Evolutionary conservation across 2,113 vertebrate species (phyloP).

Genomic region (Nyctereutes procyonoides): DNA sequence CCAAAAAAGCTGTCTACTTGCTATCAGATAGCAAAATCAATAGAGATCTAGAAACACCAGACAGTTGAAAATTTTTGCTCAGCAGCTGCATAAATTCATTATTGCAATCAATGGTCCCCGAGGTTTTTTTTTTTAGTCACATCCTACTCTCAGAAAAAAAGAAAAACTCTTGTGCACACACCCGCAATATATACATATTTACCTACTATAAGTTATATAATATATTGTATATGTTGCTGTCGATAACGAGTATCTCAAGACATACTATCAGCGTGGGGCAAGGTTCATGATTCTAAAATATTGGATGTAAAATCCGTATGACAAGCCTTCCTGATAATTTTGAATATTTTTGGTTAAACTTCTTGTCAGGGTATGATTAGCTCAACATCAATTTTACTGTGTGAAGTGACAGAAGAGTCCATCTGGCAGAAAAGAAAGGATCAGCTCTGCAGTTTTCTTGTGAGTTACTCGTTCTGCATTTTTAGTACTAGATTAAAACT

Average conservation of each 20-base stretch:
- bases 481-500: conserved; percentile 16
- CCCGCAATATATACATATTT: background rate
- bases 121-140: background rate
- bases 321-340: conserved; percentile 43
- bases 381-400: background rate
- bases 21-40: background rate
- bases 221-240: background rate
- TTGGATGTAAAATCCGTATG: background rate
- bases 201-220: conserved; percentile 8
- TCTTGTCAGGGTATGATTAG: conserved; percentile 1
- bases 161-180: background rate
- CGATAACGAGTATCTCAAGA: conserved; percentile 44
- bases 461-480: background rate
- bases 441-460: background rate
- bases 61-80: conserved; percentile 36
- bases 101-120: background rate
- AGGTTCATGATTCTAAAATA: conserved; percentile 33
- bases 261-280: conserved; percentile 9
- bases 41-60: background rate
- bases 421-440: background rate
- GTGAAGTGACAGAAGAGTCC: background rate
- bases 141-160: background rate
- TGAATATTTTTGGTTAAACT: conserved; percentile 15
- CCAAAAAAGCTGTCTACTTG: background rate
- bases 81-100: conserved; percentile 7